Percentiles rank a stretch among this genome's conserved stretches.
These are phyloP conservation scores for Mallateleia sp. DNA, from an alignment of 2,888 invertebrate genomes.

Conservation along the genomic window DNA sequence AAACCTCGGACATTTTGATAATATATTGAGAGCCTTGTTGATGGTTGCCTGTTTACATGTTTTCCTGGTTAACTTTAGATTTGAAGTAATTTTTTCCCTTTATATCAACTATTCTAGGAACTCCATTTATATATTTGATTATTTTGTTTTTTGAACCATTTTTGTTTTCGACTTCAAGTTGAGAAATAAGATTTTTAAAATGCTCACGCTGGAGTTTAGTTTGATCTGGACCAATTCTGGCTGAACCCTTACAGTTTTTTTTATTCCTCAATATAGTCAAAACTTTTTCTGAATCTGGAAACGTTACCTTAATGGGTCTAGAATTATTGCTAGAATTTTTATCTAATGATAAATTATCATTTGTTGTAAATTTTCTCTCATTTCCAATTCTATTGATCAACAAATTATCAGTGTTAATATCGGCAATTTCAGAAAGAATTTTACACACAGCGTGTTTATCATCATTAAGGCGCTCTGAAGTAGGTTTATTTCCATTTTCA, in stretches of 20 bases:
- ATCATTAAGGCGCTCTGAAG: too few species aligned
- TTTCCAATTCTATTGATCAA: too few species aligned
- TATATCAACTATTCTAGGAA: neutral
- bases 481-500: too few species aligned
- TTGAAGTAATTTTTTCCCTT: neutral
- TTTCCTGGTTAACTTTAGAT: too few species aligned
- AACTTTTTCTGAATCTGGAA: too few species aligned
- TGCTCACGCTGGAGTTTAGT: neutral
- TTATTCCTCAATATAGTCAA: neutral
- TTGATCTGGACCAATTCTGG: neutral
- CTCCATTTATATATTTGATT: neutral
- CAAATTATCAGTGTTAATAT: too few species aligned
- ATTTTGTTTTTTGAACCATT: neutral
- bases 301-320: too few species aligned
- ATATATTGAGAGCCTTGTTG: neutral
- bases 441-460: too few species aligned
- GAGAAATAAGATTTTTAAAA: neutral
- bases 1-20: constrained; percentile 19
- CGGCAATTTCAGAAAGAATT: too few species aligned
- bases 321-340: too few species aligned
- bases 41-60: neutral
- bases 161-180: neutral
- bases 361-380: too few species aligned
- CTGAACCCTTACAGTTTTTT: neutral
- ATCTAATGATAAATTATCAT: too few species aligned